Evolutionary conservation across 2,113 vertebrate genomes (phyloP).

Genomic region (Pseudorasbora parva): DNA sequence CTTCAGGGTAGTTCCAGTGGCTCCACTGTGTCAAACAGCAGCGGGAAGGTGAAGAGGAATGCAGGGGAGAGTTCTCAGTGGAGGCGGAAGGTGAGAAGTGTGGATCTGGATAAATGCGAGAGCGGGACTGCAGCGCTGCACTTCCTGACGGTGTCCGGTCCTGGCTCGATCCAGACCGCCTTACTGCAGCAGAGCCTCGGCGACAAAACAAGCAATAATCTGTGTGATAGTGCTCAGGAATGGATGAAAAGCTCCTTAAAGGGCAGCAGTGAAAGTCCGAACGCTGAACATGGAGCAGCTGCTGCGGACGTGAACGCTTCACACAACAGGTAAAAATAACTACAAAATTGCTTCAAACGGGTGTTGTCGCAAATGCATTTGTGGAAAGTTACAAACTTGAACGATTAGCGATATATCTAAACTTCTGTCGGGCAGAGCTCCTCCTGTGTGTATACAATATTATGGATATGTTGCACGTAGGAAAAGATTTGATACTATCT

Average conservation of each 20-base stretch:
- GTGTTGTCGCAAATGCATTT: background rate
- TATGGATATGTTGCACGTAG: background rate
- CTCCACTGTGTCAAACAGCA: slow-evolving; percentile 44
- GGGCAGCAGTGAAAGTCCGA: slow-evolving; percentile 52
- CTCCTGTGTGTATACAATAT: background rate
- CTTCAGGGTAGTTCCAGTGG: slow-evolving; percentile 51
- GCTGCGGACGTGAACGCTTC: slow-evolving; percentile 56
- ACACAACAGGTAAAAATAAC: slow-evolving; percentile 58
- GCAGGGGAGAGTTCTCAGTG: slow-evolving; percentile 75
- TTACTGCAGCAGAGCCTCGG: slow-evolving; percentile 53
- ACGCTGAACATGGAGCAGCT: slow-evolving; percentile 46
- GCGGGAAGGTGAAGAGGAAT: slow-evolving; percentile 60
- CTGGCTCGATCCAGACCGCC: slow-evolving; percentile 59
- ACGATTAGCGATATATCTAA: too few species aligned
- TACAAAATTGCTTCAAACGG: background rate
- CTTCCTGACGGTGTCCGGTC: slow-evolving; percentile 61
- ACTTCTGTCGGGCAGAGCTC: background rate
- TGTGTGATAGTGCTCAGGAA: slow-evolving; percentile 63
- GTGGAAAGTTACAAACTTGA: background rate
- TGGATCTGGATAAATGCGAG: slow-evolving; percentile 79
- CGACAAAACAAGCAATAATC: slow-evolving; percentile 45
- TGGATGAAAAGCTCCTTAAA: slow-evolving; percentile 58
- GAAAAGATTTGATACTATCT: background rate
- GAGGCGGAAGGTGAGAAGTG: slow-evolving; percentile 86
- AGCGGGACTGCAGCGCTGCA: slow-evolving; percentile 57